Percentiles rank a stretch among this genome's conserved stretches.
Evolutionary conservation across 2,888 invertebrate genomes (phyloP).

Genomic region (Thymelicus sylvestris): DNA sequence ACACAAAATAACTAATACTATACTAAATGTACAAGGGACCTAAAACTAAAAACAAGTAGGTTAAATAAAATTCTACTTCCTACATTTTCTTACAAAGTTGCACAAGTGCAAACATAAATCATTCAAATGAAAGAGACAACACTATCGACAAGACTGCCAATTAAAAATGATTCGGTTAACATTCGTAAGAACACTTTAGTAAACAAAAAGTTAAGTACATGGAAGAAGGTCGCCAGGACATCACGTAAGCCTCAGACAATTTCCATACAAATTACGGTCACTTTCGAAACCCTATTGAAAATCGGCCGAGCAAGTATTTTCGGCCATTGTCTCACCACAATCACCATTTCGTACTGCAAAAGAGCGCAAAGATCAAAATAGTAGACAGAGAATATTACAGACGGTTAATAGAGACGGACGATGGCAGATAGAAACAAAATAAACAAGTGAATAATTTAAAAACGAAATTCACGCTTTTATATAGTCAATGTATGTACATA

Average conservation of each 20-base stretch:
- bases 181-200: conserved; percentile 12
- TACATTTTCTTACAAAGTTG: too few species aligned
- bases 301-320: conserved; percentile 63
- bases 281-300: conserved; percentile 78
- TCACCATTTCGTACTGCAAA: conserved; percentile 35
- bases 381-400: neutral
- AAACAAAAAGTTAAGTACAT: conserved; percentile 60
- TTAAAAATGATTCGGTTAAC: neutral
- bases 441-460: too few species aligned
- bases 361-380: conserved; percentile 25
- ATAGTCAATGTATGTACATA: too few species aligned
- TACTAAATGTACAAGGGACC: too few species aligned
- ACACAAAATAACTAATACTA: too few species aligned
- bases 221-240: conserved; percentile 71
- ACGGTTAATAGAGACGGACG: too few species aligned
- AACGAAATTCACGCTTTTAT: too few species aligned
- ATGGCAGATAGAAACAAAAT: too few species aligned
- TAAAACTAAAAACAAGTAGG: too few species aligned
- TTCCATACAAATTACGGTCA: conserved; percentile 79
- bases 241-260: conserved; percentile 66
- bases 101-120: too few species aligned
- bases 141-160: neutral
- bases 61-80: too few species aligned
- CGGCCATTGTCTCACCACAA: conserved; percentile 63
- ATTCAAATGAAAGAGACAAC: neutral